Base-by-base conservation (phyloP, 2,797 vertebrate species). In the Oreortyx pictus region DNA sequence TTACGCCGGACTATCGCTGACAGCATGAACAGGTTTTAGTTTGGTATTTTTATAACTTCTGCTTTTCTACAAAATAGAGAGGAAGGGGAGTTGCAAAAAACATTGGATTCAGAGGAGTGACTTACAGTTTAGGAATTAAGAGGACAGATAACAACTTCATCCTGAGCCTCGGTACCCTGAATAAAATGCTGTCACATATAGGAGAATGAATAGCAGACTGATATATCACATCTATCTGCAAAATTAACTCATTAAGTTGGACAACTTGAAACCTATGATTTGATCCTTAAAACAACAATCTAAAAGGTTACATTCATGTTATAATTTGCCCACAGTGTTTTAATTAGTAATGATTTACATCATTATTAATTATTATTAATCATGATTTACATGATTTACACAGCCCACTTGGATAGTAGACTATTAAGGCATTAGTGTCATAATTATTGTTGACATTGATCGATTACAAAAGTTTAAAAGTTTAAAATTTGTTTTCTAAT, bases 91-190 rank as follows among this genome's bases (percentile, higher is more conserved):
- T 29, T 39, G 15, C 16, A 68, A 60, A 75, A 68, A 80, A 31
- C 20, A 22, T 37, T 20, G 37, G 2, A 9, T 71, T 37, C 24
- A 82, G 82, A 39, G 8, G 24, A 12, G 1, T 3, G 22, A 2
- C 31, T 66, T 91, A 9, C 6, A 37, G 5, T 22, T 79, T 57
- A 39, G 65, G 37, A 87, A 75, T 68, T 33, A 6, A 9, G 27
- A 43, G 17, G 3, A 13, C 68, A 17, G 13, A 33, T 2, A 1
- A 1, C 0, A 3, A 14, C 1, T 66, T 78, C 22, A 25, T 31
- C 10, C 22, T 33, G n/a, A 71, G 3, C 33, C 15, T 64, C 1
- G 0, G 12, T 15, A 23, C 2, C 60, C 17, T 47, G 59, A 77
- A 64, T 41, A 62, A 80, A 65, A 65, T 43, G n/a, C 14, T 82